Base-by-base conservation (phyloP, 2,113 vertebrate species). In the Halichoerus grypus region DNA sequence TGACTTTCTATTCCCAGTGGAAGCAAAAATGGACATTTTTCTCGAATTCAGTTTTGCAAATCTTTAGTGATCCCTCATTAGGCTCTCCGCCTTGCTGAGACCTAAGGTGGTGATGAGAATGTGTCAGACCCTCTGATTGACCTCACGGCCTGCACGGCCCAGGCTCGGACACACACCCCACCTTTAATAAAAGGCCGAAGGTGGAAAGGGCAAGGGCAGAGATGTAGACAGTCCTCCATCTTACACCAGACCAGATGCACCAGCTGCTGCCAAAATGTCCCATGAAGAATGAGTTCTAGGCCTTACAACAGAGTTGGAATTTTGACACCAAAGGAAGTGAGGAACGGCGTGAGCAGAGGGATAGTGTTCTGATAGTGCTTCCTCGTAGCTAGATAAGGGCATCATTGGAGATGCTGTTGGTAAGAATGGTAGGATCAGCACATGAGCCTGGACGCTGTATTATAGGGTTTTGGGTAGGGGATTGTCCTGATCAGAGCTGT, bases 31-130 rank as follows among this genome's bases (percentile, higher is more conserved):
- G 22, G 22, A 39, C 5, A 7, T 59, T 57, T 74, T 77, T 93
- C 86, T 92, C 74, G 7, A 93, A 92, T 93, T 84, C 22, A 39
- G 0, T n/a, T 91, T 72, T 16, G 59, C 18, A 61, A 51, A 39
- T 15, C 11, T 77, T 69, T 36, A 83, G 49, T 33, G 24, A 46
- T 69, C 63, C 90, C 69, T 80, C 36, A 11, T 16, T 69, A 55
- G 53, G 39, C 21, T 28, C 55, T 51, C 36, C 33, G 3, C 19
- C 39, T 93, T 33, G 24, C 53, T 33, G 21, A 65, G n/a, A 42
- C 31, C n/a, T 5, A 79, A 92, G 24, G 51, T 51, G 71, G 5
- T 46, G 12, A 42, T 22, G 10, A 26, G 63, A 42, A 46, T 1
- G 9, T 69, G 2, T 49, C 5, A 13, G 4, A 33, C 16, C 7